phyloP scores from a whole-genome alignment of 2,797 vertebrate species.

The Poecilia velifera region DNA sequence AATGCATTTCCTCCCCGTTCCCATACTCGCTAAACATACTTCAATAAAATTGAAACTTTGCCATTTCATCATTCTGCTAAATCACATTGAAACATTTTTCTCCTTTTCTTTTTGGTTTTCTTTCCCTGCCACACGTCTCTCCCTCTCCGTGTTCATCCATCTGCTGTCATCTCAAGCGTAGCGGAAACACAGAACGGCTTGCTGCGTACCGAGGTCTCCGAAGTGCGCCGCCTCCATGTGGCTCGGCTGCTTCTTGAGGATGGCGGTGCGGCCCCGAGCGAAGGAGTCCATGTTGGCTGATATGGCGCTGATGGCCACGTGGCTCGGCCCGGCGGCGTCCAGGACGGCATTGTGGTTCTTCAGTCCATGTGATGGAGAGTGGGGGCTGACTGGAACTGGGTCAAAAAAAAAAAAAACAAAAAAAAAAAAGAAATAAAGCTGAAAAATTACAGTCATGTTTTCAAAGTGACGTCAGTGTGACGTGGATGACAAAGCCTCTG shows the following conservation, averaged over 20 bases:
- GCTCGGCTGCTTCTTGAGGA: slow-evolving; percentile 97
- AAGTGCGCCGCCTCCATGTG: slow-evolving; percentile 99
- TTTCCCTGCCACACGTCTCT: neutral
- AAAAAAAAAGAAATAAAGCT: neutral
- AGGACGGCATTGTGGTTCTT: slow-evolving; percentile 93
- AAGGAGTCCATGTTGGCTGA: slow-evolving; percentile 99
- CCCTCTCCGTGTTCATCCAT: too few relatives aligned
- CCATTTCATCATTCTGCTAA: neutral
- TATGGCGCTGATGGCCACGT: slow-evolving; percentile 97
- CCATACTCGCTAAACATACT: neutral
- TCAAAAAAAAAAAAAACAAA: neutral
- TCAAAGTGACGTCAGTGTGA: slow-evolving; percentile 23
- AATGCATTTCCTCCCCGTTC: neutral
- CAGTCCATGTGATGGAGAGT: slow-evolving; percentile 87
- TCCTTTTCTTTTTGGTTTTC: neutral
- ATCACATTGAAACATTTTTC: neutral
- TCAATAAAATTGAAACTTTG: neutral
- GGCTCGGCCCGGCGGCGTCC: slow-evolving; percentile 95
- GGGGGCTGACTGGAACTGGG: slow-evolving; percentile 81
- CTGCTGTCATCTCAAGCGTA: neutral
- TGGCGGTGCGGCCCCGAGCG: slow-evolving; percentile 94
- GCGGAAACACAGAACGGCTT: neutral
- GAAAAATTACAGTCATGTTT: neutral
- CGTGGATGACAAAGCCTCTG: slow-evolving; percentile 40
- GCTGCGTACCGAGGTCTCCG: slow-evolving; percentile 91